Conservation (phyloP, 2,797 vertebrate genomes). For the Menidia menidia region DNA sequence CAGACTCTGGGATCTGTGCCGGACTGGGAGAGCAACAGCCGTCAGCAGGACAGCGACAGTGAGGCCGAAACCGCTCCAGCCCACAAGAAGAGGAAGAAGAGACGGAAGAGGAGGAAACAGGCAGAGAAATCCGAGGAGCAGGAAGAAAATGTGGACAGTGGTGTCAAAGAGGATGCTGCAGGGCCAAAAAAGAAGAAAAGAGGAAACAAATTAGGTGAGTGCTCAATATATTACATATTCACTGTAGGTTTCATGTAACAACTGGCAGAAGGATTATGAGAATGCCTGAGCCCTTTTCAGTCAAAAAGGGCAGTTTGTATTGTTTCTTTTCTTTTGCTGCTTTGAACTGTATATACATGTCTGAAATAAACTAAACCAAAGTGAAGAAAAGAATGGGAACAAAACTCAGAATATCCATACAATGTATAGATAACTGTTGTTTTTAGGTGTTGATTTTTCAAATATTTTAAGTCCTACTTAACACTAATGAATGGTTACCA, state of each 20-base stretch:
- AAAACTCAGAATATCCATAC: too few relatives aligned
- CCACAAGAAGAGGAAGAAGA: conserved; percentile 80
- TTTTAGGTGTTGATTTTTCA: too few relatives aligned
- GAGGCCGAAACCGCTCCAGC: conserved; percentile 50
- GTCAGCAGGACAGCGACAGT: conserved; percentile 70
- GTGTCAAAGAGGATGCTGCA: conserved; percentile 27
- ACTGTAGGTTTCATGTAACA: neutral
- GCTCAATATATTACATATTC: neutral
- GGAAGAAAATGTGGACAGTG: conserved; percentile 27
- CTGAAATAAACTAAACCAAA: too few relatives aligned
- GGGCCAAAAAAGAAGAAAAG: conserved; percentile 53
- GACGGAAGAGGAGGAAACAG: conserved; percentile 67
- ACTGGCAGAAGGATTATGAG: too few relatives aligned
- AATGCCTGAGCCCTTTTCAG: too few relatives aligned
- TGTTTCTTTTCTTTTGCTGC: too few relatives aligned
- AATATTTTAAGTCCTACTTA: too few relatives aligned
- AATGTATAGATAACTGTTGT: too few relatives aligned
- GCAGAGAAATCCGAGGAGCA: conserved; percentile 30
- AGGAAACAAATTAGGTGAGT: conserved; percentile 60
- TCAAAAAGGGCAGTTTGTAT: too few relatives aligned
- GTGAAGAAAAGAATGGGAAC: too few relatives aligned
- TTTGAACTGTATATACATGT: too few relatives aligned
- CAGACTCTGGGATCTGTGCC: conserved; percentile 78
- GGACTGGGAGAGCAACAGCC: conserved; percentile 64
- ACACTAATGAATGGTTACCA: too few relatives aligned